A percentile compares a stretch with the other conserved stretches of the same genome.
phyloP scores from a whole-genome alignment of 2,113 vertebrate genomes.

The Stercorarius parasiticus region DNA sequence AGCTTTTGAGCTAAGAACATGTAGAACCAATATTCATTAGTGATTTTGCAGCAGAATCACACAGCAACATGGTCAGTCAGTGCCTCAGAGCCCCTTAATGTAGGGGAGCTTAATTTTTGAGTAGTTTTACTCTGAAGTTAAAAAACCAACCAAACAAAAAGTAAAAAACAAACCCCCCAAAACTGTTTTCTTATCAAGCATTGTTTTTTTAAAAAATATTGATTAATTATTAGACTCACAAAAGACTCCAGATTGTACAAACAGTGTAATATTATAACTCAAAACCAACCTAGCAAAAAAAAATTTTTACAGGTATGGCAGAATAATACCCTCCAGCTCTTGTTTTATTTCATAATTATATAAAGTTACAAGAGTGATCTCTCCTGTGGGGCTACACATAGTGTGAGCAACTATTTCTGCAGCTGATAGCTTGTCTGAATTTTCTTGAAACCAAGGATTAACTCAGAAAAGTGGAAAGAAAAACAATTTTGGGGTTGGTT shows the following conservation, averaged over 20 bases:
- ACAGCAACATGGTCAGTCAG: background rate
- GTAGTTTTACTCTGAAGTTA: background rate
- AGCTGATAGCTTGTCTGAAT: background rate
- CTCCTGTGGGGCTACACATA: background rate
- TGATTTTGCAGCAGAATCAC: background rate
- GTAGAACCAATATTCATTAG: background rate
- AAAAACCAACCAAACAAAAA: background rate
- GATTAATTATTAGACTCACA: background rate
- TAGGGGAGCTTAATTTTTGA: background rate
- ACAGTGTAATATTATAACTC: background rate
- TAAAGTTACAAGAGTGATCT: background rate
- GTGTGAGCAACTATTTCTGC: background rate
- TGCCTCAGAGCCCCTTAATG: background rate
- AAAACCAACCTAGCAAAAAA: background rate
- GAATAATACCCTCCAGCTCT: background rate
- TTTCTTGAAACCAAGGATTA: background rate
- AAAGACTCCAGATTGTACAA: background rate
- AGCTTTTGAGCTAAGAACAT: background rate
- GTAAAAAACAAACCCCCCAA: background rate
- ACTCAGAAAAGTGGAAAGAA: background rate
- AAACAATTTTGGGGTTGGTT: background rate
- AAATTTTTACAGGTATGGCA: background rate
- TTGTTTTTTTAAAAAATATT: background rate
- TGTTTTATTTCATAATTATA: background rate
- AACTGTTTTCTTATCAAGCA: background rate